Evolutionary conservation across 2,888 invertebrate genomes (phyloP).

Genomic region (Melanophora roralis): DNA sequence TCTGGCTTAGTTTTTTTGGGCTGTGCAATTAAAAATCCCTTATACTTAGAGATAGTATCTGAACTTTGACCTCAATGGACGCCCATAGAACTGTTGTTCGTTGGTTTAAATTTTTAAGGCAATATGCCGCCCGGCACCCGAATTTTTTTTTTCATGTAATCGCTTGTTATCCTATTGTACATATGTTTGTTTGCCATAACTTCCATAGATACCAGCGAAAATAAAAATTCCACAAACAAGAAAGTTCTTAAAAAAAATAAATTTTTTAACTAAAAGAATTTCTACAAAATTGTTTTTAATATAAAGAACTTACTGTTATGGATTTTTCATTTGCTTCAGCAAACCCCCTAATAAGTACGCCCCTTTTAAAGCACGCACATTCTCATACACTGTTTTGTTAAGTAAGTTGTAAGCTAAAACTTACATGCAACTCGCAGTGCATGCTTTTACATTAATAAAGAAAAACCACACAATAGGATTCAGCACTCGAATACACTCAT

Average conservation of each 20-base stretch:
- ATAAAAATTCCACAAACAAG: not conserved
- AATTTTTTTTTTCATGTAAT: too few species aligned
- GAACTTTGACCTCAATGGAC: too few species aligned
- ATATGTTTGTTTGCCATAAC: constrained; percentile 9
- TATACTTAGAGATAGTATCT: too few species aligned
- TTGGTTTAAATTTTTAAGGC: too few species aligned
- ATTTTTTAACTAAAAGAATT: constrained; percentile 1
- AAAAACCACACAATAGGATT: constrained; percentile 47
- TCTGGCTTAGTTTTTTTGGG: too few species aligned
- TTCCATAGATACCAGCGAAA: not conserved
- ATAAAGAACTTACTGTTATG: not conserved
- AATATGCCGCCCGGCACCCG: too few species aligned
- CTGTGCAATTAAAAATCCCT: too few species aligned
- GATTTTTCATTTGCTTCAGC: not conserved
- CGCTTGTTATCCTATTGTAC: too few species aligned
- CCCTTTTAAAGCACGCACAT: not conserved
- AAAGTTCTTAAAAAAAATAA: not conserved
- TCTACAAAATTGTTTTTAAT: constrained; percentile 30
- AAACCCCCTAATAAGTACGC: too few species aligned
- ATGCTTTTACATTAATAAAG: constrained; percentile 59
- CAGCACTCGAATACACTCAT: constrained; percentile 13
- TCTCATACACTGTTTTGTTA: not conserved
- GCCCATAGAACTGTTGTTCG: too few species aligned
- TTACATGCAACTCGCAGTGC: constrained; percentile 42
- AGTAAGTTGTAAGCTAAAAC: constrained; percentile 29